Conservation (phyloP, 2,113 vertebrate genomes). For the Prunella himalayana region DNA sequence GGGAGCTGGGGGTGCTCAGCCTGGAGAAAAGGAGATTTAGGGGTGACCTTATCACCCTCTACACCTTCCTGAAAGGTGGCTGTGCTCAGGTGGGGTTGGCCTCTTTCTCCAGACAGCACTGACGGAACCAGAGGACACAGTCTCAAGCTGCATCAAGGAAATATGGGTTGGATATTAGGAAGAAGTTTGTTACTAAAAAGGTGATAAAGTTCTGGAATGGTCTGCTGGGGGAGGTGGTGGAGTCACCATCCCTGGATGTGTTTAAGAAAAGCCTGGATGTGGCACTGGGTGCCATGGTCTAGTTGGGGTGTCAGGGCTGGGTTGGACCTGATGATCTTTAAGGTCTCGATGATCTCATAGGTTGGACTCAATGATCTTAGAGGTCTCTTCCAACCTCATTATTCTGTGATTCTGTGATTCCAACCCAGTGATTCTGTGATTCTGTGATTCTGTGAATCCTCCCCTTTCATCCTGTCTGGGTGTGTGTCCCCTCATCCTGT, state of each 20-base stretch:
- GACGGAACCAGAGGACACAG: neutral
- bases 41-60: no score
- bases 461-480: neutral
- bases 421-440: neutral
- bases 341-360: no score
- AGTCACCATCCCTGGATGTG: neutral
- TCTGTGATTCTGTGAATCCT: neutral
- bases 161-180: neutral
- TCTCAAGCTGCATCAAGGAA: neutral
- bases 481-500: neutral
- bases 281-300: neutral
- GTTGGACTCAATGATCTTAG: neutral
- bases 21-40: neutral
- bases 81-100: fast-evolving
- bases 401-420: neutral
- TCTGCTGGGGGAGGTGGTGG: neutral
- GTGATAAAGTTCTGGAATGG: neutral
- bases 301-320: neutral
- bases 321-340: no score
- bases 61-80: neutral
- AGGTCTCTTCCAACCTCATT: neutral
- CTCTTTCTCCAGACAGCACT: neutral
- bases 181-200: neutral
- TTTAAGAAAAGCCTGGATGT: neutral
- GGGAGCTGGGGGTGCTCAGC: neutral